Evolutionary conservation across 2,888 invertebrate genomes (phyloP), one percentile per base, ranked within the genome.

Genomic region (Agriopis marginaria): DNA sequence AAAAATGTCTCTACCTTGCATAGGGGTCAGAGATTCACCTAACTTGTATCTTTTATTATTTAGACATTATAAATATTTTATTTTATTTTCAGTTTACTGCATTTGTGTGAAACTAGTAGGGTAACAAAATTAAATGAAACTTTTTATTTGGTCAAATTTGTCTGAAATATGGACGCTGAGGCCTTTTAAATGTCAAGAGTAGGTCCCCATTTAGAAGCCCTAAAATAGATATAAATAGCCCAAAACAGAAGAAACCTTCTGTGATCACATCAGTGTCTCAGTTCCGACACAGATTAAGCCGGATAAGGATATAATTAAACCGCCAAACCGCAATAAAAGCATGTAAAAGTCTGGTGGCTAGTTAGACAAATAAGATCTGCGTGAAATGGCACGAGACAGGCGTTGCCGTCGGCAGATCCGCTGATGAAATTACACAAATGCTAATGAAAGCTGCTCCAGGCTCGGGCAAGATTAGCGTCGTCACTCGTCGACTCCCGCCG

Each of bases 361-460:
- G 86, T 86, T 83, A 86, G 72, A 80, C 78, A 80, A 82, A 82
- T 77, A 75, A 76, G 79, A 82, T 86, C 78, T 79, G 76, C 80
- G 82, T 84, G 85, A 85, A 89, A 90, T 86, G 87, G 82, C 82
- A 84, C 82, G 81, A 69, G 79, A 80, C 78, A 78, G 77, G 71
- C 70, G 62, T 56, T 45, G 69, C 69, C 42, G 76, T 73, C 69
- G 77, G 82, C 82, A 83, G 86, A 83, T 85, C 82, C 80, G 73
- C 84, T 87, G 88, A 89, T 90, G 89, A 90, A 90, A 91, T 91
- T 91, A 89, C 88, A 88, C 87, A 87, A 92, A 91, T 89, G 89
- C 86, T 91, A 92, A 91, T 92, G 89, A 90, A 91, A 89, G 84
- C 85, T 88, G 84, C 85, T 86, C 78, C 77, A 77, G 80, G 84